phyloP scores from a whole-genome alignment of 2,888 invertebrate species.

The Girardia tigrina region DNA sequence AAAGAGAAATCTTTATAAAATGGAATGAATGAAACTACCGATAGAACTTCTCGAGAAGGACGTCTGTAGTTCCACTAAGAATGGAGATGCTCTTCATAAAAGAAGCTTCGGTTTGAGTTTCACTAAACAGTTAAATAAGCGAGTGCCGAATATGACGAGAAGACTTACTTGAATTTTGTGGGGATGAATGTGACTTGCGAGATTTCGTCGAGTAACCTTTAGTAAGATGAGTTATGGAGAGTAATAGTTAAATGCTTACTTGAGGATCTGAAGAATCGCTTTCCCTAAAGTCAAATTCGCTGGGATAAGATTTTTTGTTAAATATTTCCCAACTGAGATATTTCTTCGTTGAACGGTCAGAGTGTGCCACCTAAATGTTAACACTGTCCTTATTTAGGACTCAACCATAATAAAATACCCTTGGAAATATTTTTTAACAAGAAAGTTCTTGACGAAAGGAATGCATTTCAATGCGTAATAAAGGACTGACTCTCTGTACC shows the following conservation, averaged over 20 bases:
- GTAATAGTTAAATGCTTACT: neutral
- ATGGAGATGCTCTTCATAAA: neutral
- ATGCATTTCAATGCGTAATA: conserved; percentile 2
- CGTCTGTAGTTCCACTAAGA: neutral
- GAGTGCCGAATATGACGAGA: neutral
- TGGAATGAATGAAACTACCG: no score
- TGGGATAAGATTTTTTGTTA: neutral
- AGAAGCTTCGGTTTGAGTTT: neutral
- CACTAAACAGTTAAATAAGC: neutral
- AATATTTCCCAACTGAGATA: neutral
- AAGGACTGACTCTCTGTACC: neutral
- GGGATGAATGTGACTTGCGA: neutral
- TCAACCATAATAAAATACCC: neutral
- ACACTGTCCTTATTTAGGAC: neutral
- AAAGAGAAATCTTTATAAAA: no score
- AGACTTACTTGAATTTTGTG: neutral
- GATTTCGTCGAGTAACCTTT: neutral
- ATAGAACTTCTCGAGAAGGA: neutral
- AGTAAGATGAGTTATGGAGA: neutral
- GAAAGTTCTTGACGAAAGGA: conserved; percentile 3
- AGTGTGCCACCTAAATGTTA: neutral
- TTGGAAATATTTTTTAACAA: neutral
- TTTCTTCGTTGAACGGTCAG: neutral
- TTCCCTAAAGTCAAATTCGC: neutral
- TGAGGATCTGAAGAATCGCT: neutral